These are phyloP conservation scores for Rafetus swinhoei DNA, from an alignment of 2,113 vertebrate genomes.

Conservation along the genomic window DNA sequence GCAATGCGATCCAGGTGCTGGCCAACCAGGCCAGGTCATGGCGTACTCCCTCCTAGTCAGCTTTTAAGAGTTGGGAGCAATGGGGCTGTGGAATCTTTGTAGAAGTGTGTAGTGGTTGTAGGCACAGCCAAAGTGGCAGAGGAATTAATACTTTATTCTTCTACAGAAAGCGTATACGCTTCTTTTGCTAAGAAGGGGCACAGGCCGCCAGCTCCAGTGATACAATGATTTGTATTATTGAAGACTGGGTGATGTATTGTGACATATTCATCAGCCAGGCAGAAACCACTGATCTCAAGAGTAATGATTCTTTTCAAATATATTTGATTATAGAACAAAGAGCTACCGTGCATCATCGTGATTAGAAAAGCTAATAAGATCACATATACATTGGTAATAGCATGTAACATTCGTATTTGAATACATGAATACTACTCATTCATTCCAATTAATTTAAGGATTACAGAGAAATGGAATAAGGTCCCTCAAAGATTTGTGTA, in stretches of 20 bases:
- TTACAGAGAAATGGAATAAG: neutral
- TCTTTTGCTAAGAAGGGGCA: neutral
- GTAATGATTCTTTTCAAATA: slow-evolving; percentile 32
- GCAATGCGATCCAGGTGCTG: neutral
- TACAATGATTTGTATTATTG: neutral
- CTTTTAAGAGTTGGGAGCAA: neutral
- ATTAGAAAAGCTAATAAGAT: slow-evolving; percentile 35
- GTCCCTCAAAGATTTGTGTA: neutral
- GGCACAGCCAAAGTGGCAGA: neutral
- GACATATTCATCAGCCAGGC: neutral
- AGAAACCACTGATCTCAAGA: slow-evolving; percentile 9
- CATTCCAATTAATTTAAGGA: slow-evolving; percentile 8
- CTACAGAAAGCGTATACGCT: neutral
- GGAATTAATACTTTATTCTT: neutral
- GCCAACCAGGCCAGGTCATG: neutral
- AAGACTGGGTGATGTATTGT: slow-evolving; percentile 12
- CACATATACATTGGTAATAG: neutral
- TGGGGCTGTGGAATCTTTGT: neutral
- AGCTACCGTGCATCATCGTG: neutral
- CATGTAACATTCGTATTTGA: neutral
- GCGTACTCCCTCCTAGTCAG: neutral
- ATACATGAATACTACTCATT: slow-evolving; percentile 9
- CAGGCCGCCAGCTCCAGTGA: neutral
- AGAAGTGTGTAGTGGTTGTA: neutral
- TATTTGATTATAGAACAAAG: neutral